Evolutionary conservation across 2,797 vertebrate species (phyloP), one percentile per base, ranked within the genome.

Genomic region (Hylomyscus alleni): DNA sequence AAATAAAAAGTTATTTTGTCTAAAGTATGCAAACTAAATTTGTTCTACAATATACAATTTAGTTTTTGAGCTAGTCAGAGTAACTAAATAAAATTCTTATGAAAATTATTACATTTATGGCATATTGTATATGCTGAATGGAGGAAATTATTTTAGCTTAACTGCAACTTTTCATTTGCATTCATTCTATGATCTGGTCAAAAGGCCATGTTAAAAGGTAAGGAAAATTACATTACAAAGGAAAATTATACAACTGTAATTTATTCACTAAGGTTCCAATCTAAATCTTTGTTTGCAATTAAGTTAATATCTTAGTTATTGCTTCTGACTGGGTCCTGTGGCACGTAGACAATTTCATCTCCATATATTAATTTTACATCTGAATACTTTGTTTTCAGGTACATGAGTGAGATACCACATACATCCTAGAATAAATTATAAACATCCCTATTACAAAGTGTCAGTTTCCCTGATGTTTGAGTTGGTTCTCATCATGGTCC

Each of bases 391-490:
- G 10, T 60, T 37, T 77, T 98, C 95, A 97, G 85, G 97, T 94
- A 77, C 31, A 91, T 95, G 93, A 97, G 97, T 96, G 40, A 0
- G 14, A 12, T 72, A 96, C 58, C 98, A 97, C 97, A 98, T 98
- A 98, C 97, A 97, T 98, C 85, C 96, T 97, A 95, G 95, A 88
- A 91, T 97, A 97, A 98, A 12, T 47, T 62, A 98, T 96, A 97
- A 98, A 96, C 97, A 58, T 96, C 44, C 47, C n/a, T 97, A 91
- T 95, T 91, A 92, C 0, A 94, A 80, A 97, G 7, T 76, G 5
- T 96, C 44, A 94, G 67, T 95, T 95, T 85, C 13, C n/a, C 91
- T 62, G 60, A 40, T 12, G 50, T 76, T 34, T 95, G 90, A 95
- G 91, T 93, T 98, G 97, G 26, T 97, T 98, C 90, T 95, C 82